phyloP scores from a whole-genome alignment of 2,888 invertebrate species.

The Epirrita christyi region DNA sequence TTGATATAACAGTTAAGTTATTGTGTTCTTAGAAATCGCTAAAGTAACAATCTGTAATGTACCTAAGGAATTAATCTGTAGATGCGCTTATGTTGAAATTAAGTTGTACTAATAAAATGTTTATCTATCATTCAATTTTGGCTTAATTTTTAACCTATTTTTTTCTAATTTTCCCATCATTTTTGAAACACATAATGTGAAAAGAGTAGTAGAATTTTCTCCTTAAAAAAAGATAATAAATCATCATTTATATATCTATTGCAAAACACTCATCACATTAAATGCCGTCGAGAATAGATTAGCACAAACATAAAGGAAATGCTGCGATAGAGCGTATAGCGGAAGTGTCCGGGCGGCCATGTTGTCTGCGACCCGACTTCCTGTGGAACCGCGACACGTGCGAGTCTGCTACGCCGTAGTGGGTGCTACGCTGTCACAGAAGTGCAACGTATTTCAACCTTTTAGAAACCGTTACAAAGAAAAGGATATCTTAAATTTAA shows the following conservation, averaged over 20 bases:
- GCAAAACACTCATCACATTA: constrained; percentile 6
- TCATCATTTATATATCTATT: constrained; percentile 22
- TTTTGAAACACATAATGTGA: no score
- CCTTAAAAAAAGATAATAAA: not conserved
- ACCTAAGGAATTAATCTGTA: constrained; percentile 66
- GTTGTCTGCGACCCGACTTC: constrained; percentile 65
- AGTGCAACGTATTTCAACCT: not conserved
- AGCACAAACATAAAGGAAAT: constrained; percentile 49
- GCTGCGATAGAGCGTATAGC: constrained; percentile 50
- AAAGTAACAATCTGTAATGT: constrained; percentile 60
- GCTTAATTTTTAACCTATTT: constrained; percentile 1
- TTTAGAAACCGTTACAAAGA: not conserved
- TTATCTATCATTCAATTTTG: constrained; percentile 41
- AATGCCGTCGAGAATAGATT: constrained; percentile 38
- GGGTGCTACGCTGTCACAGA: constrained; percentile 12
- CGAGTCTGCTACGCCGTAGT: constrained; percentile 43
- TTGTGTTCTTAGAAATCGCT: constrained; percentile 19
- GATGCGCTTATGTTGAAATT: constrained; percentile 58
- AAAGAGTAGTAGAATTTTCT: no score
- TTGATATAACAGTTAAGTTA: constrained; percentile 4
- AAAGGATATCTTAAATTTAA: no score
- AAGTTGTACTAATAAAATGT: constrained; percentile 63
- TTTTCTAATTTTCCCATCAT: no score
- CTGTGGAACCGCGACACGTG: constrained; percentile 51
- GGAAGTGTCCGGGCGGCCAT: constrained; percentile 66